Evolutionary conservation across 2,888 invertebrate species (phyloP).

Genomic region (Nephrotoma appendiculata): DNA sequence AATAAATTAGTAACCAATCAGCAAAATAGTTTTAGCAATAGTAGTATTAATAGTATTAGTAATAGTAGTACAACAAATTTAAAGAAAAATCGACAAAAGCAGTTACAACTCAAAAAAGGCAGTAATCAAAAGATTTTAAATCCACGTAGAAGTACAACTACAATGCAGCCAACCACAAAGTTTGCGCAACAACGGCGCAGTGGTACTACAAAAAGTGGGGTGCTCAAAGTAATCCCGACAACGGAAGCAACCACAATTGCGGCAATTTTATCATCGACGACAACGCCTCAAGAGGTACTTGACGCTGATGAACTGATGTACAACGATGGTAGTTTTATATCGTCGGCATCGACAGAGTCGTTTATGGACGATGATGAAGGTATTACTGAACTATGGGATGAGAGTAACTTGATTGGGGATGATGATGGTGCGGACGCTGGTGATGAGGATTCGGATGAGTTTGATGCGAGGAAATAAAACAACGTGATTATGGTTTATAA

Average conservation of each 20-base stretch:
- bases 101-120: neutral
- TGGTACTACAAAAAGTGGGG: neutral
- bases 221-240: neutral
- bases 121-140: neutral
- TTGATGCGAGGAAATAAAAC: neutral
- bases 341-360: constrained; percentile 14
- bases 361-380: constrained; percentile 15
- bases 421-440: constrained; percentile 2
- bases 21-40: neutral
- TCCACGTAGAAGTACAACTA: neutral
- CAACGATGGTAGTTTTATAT: neutral
- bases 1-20: neutral
- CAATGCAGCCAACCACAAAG: neutral
- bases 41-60: neutral
- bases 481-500: neutral
- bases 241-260: neutral
- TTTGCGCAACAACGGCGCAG: neutral
- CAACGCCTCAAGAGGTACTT: neutral
- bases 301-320: constrained; percentile 1
- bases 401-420: neutral
- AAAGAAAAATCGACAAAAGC: neutral
- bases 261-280: neutral
- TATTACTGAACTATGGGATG: neutral
- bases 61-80: neutral
- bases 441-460: constrained; percentile 2